Percentiles rank a stretch among this genome's conserved stretches.
phyloP scores from a whole-genome alignment of 1,140 invertebrate species.

The Sycobia sp. region DNA sequence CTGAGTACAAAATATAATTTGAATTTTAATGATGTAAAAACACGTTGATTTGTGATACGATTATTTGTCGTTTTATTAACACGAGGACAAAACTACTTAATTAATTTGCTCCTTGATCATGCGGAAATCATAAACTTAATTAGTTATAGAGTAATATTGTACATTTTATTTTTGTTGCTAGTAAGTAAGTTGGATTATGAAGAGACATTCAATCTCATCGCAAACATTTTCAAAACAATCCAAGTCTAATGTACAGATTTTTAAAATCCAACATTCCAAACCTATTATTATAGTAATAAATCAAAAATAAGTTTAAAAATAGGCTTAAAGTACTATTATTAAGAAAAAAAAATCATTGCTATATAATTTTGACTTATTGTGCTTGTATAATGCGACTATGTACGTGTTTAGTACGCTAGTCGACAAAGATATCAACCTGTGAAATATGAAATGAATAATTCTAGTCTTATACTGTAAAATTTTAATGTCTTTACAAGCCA shows the following conservation, averaged over 20 bases:
- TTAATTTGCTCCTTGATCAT: too few relatives aligned
- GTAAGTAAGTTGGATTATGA: too few relatives aligned
- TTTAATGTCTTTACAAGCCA: slow-evolving; percentile 12
- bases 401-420: slow-evolving; percentile 2
- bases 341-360: slow-evolving; percentile 7
- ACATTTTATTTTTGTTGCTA: too few relatives aligned
- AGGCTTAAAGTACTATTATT: background rate
- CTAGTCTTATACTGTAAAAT: slow-evolving; percentile 20
- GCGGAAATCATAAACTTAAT: too few relatives aligned
- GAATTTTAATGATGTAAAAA: background rate
- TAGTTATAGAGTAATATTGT: too few relatives aligned
- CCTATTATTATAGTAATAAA: background rate
- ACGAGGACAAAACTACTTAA: too few relatives aligned
- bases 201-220: too few relatives aligned
- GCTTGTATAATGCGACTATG: background rate
- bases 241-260: background rate
- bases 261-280: background rate
- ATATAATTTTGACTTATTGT: too few relatives aligned
- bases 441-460: slow-evolving; percentile 3
- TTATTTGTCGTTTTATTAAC: too few relatives aligned
- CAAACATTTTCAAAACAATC: too few relatives aligned
- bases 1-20: background rate
- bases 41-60: background rate
- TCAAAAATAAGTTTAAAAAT: too few relatives aligned
- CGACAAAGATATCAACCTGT: background rate